A percentile compares a stretch with the other conserved stretches of the same genome.
These are phyloP conservation scores for Manis javanica DNA, from an alignment of 2,797 vertebrate genomes.

Conservation along the genomic window DNA sequence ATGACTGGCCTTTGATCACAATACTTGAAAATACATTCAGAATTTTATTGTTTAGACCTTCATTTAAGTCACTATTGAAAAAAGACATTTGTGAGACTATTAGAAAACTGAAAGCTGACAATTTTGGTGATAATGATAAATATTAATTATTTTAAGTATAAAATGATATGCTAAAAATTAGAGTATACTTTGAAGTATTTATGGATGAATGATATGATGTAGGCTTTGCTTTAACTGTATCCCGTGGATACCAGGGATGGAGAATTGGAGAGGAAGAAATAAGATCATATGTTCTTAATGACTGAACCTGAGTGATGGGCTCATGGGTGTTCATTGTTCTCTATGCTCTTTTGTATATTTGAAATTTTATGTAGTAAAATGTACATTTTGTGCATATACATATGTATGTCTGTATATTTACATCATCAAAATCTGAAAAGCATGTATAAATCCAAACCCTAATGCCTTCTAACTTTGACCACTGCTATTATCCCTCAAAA, in stretches of 20 bases:
- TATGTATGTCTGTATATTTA: background rate
- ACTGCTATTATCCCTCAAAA: background rate
- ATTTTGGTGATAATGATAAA: background rate
- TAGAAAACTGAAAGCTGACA: background rate
- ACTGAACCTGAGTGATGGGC: background rate
- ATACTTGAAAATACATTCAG: background rate
- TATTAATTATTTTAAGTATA: background rate
- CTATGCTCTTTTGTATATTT: background rate
- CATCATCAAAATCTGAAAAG: background rate
- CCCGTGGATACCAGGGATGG: background rate
- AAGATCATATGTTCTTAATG: background rate
- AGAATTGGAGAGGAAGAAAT: background rate
- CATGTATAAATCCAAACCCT: background rate
- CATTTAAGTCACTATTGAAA: background rate
- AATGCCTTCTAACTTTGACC: background rate
- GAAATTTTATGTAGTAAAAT: background rate
- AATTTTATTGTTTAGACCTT: background rate
- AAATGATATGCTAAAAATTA: background rate
- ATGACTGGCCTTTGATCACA: background rate
- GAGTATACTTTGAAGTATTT: background rate
- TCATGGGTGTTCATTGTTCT: background rate
- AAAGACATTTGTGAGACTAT: background rate
- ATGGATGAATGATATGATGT: background rate
- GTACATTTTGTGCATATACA: background rate
- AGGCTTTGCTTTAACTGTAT: background rate